Conservation (phyloP, 1,140 invertebrate species). For the Drosophila rufa region DNA sequence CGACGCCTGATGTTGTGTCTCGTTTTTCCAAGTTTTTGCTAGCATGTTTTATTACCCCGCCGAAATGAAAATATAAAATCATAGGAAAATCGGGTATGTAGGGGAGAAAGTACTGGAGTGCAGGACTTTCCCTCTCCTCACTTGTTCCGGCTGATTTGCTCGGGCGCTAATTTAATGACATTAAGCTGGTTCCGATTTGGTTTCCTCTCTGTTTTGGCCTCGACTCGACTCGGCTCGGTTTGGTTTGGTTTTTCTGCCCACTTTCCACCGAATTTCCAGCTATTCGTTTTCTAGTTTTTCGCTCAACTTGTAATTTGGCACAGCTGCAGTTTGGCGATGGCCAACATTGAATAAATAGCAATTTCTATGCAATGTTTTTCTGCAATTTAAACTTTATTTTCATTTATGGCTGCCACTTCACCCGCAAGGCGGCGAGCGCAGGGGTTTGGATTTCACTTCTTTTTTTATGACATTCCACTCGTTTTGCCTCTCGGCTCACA, state of each 20-base stretch:
- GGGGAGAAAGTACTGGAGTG: neutral
- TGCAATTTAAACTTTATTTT: slow-evolving; percentile 80
- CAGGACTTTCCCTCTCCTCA: slow-evolving; percentile 37
- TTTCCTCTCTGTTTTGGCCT: slow-evolving; percentile 24
- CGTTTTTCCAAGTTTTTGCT: neutral
- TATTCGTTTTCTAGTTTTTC: slow-evolving; percentile 17
- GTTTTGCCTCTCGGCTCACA: slow-evolving; percentile 4
- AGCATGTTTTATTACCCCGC: slow-evolving; percentile 58
- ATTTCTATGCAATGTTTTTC: slow-evolving; percentile 76
- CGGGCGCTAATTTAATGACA: slow-evolving; percentile 73
- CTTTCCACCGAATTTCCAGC: slow-evolving; percentile 1
- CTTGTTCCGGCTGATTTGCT: slow-evolving; percentile 65
- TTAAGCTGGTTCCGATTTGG: slow-evolving; percentile 57
- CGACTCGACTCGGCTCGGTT: neutral
- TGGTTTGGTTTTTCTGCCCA: neutral
- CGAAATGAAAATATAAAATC: slow-evolving; percentile 23
- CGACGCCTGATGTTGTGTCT: slow-evolving; percentile 39
- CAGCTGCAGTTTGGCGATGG: slow-evolving; percentile 62
- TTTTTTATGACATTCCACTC: slow-evolving; percentile 20
- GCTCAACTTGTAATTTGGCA: slow-evolving; percentile 55
- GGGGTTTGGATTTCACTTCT: slow-evolving; percentile 48
- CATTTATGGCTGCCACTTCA: slow-evolving; percentile 57
- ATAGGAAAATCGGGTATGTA: neutral
- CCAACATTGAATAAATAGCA: slow-evolving; percentile 73
- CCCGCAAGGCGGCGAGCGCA: slow-evolving; percentile 5